Percentiles rank a stretch among this genome's conserved stretches.
phyloP scores from a whole-genome alignment of 1,140 invertebrate genomes.

The Bombyx mori region ASM3026992v2 NC_085109.1:8033501-8034000 shows the following conservation, averaged over 20 bases:
- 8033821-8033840: constrained; percentile 57
- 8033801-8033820: constrained; percentile 72
- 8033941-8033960: background rate
- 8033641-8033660: too few species aligned
- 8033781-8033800: constrained; percentile 72
- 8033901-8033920: background rate
- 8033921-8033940: background rate
- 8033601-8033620: too few species aligned
- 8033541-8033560: too few species aligned
- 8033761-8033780: constrained; percentile 65
- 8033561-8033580: too few species aligned
- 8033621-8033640: too few species aligned
- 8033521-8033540: too few species aligned
- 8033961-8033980: constrained; percentile 42
- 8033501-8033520: too few species aligned
- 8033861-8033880: constrained; percentile 37
- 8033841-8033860: constrained; percentile 45
- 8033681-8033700: too few species aligned
- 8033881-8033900: background rate
- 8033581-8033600: too few species aligned
- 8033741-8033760: constrained; percentile 5
- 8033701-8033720: too few species aligned
- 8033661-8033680: too few species aligned
- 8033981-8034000: constrained; percentile 45
- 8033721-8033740: too few species aligned